Evolutionary conservation across 2,888 invertebrate genomes (phyloP).

Genomic region (Lithophane leautieri): DNA sequence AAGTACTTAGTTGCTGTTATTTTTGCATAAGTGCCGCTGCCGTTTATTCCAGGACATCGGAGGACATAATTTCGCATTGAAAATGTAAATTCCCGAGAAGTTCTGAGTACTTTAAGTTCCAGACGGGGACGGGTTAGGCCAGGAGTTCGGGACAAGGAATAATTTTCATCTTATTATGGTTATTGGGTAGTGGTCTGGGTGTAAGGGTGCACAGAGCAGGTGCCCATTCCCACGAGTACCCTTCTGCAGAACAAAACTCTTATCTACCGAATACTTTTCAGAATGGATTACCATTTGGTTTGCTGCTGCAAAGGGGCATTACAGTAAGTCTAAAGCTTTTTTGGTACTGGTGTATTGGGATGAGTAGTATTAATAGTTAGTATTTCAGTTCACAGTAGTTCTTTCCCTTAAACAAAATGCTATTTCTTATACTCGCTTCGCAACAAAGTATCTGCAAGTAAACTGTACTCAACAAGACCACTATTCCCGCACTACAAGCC

Average conservation of each 20-base stretch:
- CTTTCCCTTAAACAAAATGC: neutral
- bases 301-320: neutral
- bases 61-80: conserved; percentile 77
- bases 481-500: conserved; percentile 5
- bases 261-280: neutral
- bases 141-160: conserved; percentile 47
- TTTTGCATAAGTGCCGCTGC: conserved; percentile 75
- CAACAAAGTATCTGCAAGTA: conserved; percentile 1
- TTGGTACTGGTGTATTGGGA: too few species aligned
- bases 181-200: conserved; percentile 16
- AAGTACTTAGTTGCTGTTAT: conserved; percentile 68
- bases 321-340: neutral
- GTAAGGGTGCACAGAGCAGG: conserved; percentile 4
- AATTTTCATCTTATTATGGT: conserved; percentile 32
- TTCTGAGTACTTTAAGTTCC: conserved; percentile 70
- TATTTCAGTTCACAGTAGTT: neutral
- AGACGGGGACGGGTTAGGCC: conserved; percentile 47
- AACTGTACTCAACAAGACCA: conserved; percentile 5
- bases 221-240: conserved; percentile 7
- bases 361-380: neutral
- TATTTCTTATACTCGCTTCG: neutral
- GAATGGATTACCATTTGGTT: neutral
- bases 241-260: neutral
- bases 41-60: conserved; percentile 71
- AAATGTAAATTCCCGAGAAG: conserved; percentile 75